These are phyloP conservation scores for Parnassius apollo DNA, from an alignment of 2,888 invertebrate genomes.

Conservation along the genomic window DNA sequence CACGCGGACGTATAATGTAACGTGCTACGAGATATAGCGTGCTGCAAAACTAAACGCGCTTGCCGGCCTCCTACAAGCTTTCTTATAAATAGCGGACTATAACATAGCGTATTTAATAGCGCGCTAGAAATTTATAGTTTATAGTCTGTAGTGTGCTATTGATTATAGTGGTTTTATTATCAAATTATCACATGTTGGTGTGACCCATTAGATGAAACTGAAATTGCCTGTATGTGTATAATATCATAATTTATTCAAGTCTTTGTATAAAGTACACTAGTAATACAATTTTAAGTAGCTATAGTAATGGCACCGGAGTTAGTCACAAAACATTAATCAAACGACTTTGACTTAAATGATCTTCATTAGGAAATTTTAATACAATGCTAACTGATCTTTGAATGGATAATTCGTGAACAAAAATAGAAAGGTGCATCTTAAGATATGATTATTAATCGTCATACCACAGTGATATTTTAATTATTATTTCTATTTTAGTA, in stretches of 20 bases:
- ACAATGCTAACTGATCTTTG: not conserved
- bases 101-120: no score
- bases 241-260: constrained; percentile 38
- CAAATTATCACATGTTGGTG: no score
- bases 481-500: constrained; percentile 15
- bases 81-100: no score
- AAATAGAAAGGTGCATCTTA: not conserved
- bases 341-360: constrained; percentile 18
- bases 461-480: not conserved
- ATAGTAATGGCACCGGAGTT: constrained; percentile 35
- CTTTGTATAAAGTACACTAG: constrained; percentile 38
- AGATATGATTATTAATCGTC: not conserved
- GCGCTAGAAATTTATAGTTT: no score
- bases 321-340: constrained; percentile 8
- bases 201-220: no score
- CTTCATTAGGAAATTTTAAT: constrained; percentile 17
- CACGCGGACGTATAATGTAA: no score
- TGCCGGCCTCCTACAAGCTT: no score
- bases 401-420: not conserved
- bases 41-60: no score
- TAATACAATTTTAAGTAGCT: constrained; percentile 34
- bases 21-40: no score
- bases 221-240: constrained; percentile 20
- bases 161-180: no score
- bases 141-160: no score